Base-by-base conservation (phyloP, 2,797 vertebrate species). In the Enteromius mattozi region DNA sequence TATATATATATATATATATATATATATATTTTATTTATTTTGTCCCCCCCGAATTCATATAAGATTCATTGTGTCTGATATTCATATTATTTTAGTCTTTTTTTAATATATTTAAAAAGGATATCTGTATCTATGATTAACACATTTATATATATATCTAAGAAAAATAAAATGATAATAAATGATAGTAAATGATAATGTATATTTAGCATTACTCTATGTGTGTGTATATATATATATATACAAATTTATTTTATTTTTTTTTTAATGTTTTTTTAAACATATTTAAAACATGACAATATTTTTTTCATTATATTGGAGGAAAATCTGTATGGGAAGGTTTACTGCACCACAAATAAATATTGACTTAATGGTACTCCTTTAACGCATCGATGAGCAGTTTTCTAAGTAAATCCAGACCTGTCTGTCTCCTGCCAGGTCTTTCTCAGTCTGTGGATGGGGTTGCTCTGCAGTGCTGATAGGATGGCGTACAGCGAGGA, bases 401-500 rank as follows among this genome's bases (percentile, higher is more conserved):
- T 45, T 61, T 71, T 66, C 19, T 37, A 27, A 24, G 4, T 45
- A 27, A 56, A 72, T 65, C 83, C 92, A 71, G 24, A 97, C 97
- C 95, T 97, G 94, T 96, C 93, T 0, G 94, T 95, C 83, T 98
- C 97, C 47, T 95, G 96, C 97, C 97, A 97, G 17, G 96, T 96
- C 84, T 89, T 94, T 91, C 96, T 95, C 77, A 98, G 96, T 21
- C 97, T 94, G 91, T 98, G 97, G 90, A 98, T 92, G 19, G 97
- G 93, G 87, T 96, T 97, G 86, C 97, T 97, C 90, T 97, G 96
- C 89, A 98, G 92, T 0, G 96, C 97, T 0, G 97, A 97, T 84
- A 98, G 93, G 1, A 98, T 95, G 85, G 97, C 96, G 1, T 97
- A 97, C 78, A 98, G 93, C 0, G 97, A 97, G 21, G 97, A 98